These are phyloP conservation scores for Pristiophorus japonicus DNA, from an alignment of 2,113 vertebrate species.

Conservation along the genomic window DNA sequence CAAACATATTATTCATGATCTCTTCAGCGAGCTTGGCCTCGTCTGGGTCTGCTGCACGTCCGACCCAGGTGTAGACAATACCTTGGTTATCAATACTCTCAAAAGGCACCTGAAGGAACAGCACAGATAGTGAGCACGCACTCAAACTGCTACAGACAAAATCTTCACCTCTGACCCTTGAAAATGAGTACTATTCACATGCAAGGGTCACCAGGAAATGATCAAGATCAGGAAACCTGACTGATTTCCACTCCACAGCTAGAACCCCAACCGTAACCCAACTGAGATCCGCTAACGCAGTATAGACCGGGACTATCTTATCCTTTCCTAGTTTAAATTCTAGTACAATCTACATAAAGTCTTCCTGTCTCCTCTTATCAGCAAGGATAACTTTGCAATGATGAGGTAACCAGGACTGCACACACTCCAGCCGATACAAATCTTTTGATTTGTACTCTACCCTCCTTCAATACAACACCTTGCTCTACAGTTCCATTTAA, in stretches of 20 bases:
- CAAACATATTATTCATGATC: conserved; percentile 94
- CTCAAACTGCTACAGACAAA: fast-evolving
- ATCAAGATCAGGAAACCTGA: background rate
- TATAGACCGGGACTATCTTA: background rate
- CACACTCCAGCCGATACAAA: background rate
- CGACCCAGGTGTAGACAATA: conserved; percentile 95
- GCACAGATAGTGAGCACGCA: background rate
- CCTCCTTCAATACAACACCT: background rate
- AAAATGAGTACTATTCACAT: background rate
- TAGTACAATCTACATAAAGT: background rate
- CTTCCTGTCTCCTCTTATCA: background rate
- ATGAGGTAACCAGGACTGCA: background rate
- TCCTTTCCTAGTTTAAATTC: background rate
- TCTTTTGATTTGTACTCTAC: background rate
- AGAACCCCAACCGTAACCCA: background rate
- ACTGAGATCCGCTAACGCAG: background rate
- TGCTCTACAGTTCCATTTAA: background rate
- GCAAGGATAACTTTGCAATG: background rate
- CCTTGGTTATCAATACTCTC: conserved; percentile 96
- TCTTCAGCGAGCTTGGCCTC: conserved; percentile 93
- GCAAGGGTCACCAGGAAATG: background rate
- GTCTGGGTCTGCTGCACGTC: conserved; percentile 81
- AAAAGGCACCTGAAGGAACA: conserved; percentile 76
- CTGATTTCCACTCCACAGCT: background rate
- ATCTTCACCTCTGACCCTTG: background rate